phyloP scores from a whole-genome alignment of 1,140 invertebrate genomes.

The Galleria mellonella region DNA sequence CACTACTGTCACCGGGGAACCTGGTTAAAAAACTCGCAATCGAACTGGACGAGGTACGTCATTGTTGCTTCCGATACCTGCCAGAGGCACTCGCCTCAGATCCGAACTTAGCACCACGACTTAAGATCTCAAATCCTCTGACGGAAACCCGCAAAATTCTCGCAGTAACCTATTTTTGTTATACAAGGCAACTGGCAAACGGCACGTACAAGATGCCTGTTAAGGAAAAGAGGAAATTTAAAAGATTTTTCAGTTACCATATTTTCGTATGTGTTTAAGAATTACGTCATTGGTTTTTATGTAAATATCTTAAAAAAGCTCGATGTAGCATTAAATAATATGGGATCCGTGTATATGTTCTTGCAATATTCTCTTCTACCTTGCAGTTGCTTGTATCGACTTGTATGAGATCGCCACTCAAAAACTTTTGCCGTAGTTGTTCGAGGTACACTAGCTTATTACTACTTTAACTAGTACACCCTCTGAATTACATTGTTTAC shows the following conservation, averaged over 20 bases:
- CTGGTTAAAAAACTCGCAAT: slow-evolving; percentile 55
- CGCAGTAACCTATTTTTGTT: slow-evolving; percentile 4
- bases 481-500: too few relatives aligned
- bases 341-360: too few relatives aligned
- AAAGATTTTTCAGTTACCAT: slow-evolving; percentile 7
- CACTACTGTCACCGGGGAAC: slow-evolving; percentile 23
- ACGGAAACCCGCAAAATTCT: background rate
- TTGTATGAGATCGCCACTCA: too few relatives aligned
- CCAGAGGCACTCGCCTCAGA: slow-evolving; percentile 10
- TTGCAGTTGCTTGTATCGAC: too few relatives aligned
- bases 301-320: too few relatives aligned
- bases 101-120: slow-evolving; percentile 13
- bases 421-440: too few relatives aligned
- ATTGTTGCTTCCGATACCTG: slow-evolving; percentile 49
- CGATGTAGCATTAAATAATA: too few relatives aligned
- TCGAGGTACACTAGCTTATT: too few relatives aligned
- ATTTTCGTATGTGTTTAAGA: background rate
- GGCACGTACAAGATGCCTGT: slow-evolving; percentile 6
- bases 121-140: slow-evolving; percentile 12
- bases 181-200: slow-evolving; percentile 7
- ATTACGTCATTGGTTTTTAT: too few relatives aligned
- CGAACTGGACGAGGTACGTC: slow-evolving; percentile 52
- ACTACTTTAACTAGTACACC: too few relatives aligned
- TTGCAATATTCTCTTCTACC: too few relatives aligned
- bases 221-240: slow-evolving; percentile 9